phyloP scores from a whole-genome alignment of 1,140 invertebrate genomes.

The Bombus ignitus region DNA sequence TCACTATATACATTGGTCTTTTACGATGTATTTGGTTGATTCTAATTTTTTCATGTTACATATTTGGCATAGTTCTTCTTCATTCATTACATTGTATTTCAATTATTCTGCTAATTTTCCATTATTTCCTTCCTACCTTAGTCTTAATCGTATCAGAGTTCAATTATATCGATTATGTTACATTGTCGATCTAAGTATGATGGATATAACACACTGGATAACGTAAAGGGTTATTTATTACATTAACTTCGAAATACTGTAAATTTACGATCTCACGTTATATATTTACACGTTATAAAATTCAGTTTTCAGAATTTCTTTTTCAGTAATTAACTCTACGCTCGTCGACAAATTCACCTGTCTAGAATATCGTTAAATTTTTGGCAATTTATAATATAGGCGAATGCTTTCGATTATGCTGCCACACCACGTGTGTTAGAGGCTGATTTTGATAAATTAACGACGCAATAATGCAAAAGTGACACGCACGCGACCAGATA shows the following conservation, averaged over 20 bases:
- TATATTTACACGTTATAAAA: neutral
- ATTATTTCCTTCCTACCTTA: too few relatives aligned
- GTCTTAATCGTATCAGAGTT: neutral
- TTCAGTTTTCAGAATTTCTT: neutral
- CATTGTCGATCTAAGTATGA: neutral
- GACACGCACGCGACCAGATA: neutral
- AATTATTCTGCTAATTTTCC: too few relatives aligned
- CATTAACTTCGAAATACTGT: too few relatives aligned
- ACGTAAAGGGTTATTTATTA: neutral
- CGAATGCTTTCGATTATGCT: neutral
- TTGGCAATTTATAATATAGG: neutral
- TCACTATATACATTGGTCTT: too few relatives aligned
- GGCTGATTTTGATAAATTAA: conserved; percentile 11
- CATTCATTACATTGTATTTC: too few relatives aligned
- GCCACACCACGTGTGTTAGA: neutral
- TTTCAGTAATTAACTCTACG: too few relatives aligned
- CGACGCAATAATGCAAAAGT: neutral
- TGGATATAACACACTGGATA: neutral
- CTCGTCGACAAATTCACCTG: neutral
- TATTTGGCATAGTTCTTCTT: too few relatives aligned
- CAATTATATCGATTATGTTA: neutral
- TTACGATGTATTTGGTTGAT: too few relatives aligned
- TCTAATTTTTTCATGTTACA: too few relatives aligned
- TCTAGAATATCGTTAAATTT: neutral
- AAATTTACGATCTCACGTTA: neutral